Evolutionary conservation across 2,888 invertebrate species (phyloP).

Genomic region (Saturnia japonica): DNA sequence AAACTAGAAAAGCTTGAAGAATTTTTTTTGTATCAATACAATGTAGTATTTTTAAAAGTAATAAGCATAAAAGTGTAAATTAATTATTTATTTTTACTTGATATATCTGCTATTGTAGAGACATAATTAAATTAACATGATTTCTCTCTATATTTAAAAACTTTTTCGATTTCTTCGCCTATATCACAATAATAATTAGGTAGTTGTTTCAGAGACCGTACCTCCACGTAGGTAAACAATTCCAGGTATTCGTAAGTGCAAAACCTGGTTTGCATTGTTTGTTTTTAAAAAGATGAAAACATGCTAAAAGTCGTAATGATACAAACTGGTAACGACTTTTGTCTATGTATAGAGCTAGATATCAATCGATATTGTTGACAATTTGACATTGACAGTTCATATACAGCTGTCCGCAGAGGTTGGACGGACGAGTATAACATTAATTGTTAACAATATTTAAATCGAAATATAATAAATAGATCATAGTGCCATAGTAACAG

Average conservation of each 20-base stretch:
- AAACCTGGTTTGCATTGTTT: neutral
- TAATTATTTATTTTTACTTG: neutral
- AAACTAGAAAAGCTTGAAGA: neutral
- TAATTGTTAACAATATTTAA: conserved; percentile 4
- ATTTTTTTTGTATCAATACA: neutral
- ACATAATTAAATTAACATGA: neutral
- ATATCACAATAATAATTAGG: neutral
- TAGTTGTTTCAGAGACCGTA: neutral
- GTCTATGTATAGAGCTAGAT: conserved; percentile 24
- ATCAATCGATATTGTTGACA: conserved; percentile 39
- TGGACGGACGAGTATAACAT: conserved; percentile 27
- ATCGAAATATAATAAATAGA: conserved; percentile 30
- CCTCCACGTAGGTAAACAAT: neutral
- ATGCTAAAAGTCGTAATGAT: neutral
- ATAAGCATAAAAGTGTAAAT: neutral
- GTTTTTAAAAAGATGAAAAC: neutral
- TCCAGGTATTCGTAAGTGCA: neutral
- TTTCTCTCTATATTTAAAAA: neutral
- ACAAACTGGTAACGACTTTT: conserved; percentile 21
- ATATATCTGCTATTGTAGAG: no score
- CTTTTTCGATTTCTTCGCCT: neutral
- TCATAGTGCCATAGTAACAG: conserved; percentile 16
- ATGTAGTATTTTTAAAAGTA: neutral
- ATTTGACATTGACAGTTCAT: conserved; percentile 53
- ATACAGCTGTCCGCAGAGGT: conserved; percentile 35